These are phyloP conservation scores for Enteromius viviparus DNA, from an alignment of 2,797 vertebrate genomes.

Conservation along the genomic window DNA sequence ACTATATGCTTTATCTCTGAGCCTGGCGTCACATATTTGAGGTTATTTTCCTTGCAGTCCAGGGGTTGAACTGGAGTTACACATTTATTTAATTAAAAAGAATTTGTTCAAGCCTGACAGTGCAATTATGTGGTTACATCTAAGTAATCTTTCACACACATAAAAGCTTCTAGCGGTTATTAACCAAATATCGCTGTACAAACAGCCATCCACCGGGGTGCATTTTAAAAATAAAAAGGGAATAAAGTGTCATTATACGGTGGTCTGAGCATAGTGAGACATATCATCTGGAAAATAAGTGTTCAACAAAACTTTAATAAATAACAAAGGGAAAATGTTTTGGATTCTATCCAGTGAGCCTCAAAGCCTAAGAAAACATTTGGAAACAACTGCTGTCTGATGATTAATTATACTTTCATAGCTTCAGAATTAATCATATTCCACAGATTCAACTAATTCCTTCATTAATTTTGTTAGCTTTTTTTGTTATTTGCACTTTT, in stretches of 20 bases:
- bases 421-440: conserved; percentile 38
- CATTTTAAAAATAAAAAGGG: conserved; percentile 27
- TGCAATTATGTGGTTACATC: conserved; percentile 29
- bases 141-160: conserved; percentile 32
- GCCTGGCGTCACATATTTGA: not conserved
- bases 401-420: conserved; percentile 37
- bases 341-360: conserved; percentile 38
- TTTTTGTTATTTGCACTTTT: conserved; percentile 12
- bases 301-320: conserved; percentile 16
- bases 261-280: conserved; percentile 22
- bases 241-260: conserved; percentile 37
- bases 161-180: conserved; percentile 34
- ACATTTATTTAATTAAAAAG: conserved; percentile 42
- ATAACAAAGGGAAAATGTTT: conserved; percentile 17
- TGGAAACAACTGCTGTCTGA: conserved; percentile 35
- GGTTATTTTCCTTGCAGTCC: conserved; percentile 27
- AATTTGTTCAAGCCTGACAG: conserved; percentile 41
- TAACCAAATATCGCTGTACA: conserved; percentile 41
- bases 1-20: conserved; percentile 3
- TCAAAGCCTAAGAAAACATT: conserved; percentile 36
- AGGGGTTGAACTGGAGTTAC: conserved; percentile 12
- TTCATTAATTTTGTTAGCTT: conserved; percentile 5
- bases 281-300: conserved; percentile 31
- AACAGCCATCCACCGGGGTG: conserved; percentile 29
- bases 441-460: conserved; percentile 22